A percentile compares a stretch with the other conserved stretches of the same genome.
These are phyloP conservation scores for Solea senegalensis DNA, from an alignment of 2,113 vertebrate species.

Conservation along the genomic window DNA sequence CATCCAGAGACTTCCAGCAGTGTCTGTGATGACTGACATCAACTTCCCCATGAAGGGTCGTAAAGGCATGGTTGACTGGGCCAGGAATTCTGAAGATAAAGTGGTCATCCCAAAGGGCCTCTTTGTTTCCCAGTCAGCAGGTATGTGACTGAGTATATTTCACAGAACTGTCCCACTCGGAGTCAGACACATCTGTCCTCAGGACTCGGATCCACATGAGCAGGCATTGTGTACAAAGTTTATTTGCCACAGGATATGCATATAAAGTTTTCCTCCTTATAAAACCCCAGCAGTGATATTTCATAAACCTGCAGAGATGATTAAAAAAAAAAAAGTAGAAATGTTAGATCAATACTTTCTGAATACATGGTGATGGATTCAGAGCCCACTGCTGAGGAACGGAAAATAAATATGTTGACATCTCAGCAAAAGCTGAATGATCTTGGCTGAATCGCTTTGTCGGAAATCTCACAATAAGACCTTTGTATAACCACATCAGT, in stretches of 20 bases:
- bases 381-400: constrained; percentile 7
- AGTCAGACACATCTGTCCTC: constrained; percentile 11
- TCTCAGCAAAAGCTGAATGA: constrained; percentile 36
- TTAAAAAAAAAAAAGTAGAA: background rate
- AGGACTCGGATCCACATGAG: background rate
- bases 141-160: constrained; percentile 76
- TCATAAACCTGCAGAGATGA: background rate
- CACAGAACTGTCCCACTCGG: constrained; percentile 13
- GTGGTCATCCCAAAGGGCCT: constrained; percentile 98
- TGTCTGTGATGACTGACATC: constrained; percentile 97
- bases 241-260: background rate
- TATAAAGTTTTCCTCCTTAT: constrained; percentile 6
- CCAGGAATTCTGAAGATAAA: constrained; percentile 97
- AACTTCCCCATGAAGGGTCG: constrained; percentile 99
- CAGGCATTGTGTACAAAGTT: background rate
- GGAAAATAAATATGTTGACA: constrained; percentile 34
- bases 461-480: constrained; percentile 21
- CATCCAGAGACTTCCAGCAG: constrained; percentile 97
- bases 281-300: background rate
- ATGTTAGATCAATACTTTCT: constrained; percentile 18
- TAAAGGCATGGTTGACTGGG: constrained; percentile 99
- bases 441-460: constrained; percentile 28
- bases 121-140: constrained; percentile 93
- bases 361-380: constrained; percentile 28
- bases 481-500: constrained; percentile 8